Percentiles rank a stretch among this genome's conserved stretches.
Evolutionary conservation across 2,797 vertebrate genomes (phyloP).

Genomic region (Rhincodon typus): DNA sequence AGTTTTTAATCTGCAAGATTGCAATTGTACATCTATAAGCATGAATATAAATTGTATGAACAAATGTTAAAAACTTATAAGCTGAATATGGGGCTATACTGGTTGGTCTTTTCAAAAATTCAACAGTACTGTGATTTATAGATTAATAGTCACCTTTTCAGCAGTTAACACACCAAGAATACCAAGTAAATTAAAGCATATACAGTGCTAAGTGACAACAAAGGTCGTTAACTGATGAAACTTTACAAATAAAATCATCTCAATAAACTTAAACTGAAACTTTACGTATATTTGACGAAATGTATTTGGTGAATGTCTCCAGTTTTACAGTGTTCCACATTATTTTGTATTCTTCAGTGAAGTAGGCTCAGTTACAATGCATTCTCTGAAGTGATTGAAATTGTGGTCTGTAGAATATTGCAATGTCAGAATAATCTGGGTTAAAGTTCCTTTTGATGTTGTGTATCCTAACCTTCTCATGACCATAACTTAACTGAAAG

Average conservation of each 20-base stretch:
- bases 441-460: conserved; percentile 1
- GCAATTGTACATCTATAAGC: neutral
- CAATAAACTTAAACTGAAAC: neutral
- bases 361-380: neutral
- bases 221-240: neutral
- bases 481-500: neutral
- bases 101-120: neutral
- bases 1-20: neutral
- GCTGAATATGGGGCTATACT: neutral
- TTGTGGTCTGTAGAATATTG: too few relatives aligned
- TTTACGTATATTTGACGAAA: neutral
- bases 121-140: neutral
- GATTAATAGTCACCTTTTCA: neutral
- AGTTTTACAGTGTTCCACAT: neutral
- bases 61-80: neutral
- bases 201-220: neutral
- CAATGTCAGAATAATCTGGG: neutral
- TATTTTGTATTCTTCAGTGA: neutral
- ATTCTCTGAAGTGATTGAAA: neutral
- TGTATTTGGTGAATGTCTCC: neutral
- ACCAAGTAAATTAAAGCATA: neutral
- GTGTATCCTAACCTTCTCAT: neutral
- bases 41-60: neutral
- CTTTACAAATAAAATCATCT: neutral
- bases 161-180: neutral